Evolutionary conservation across 2,113 vertebrate genomes (phyloP), one percentile per base, ranked within the genome.

Genomic region (Eidolon helvum): DNA sequence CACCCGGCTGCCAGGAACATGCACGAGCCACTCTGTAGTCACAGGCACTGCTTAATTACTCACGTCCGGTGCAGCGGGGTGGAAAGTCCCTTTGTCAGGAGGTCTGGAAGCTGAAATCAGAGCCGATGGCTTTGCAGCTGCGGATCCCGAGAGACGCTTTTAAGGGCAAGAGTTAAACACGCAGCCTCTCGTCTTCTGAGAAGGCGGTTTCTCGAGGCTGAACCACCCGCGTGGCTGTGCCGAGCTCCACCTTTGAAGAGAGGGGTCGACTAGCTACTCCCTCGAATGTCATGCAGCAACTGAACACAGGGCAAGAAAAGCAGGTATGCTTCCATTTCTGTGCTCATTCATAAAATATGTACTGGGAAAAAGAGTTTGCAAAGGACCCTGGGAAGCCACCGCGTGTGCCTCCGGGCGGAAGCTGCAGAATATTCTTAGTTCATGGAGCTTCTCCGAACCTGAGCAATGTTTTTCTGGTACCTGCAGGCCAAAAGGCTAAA

Each of bases 21-120:
- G 5, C 1, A 14, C 9, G 5, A 26, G 19, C 75, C 28, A 26
- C 15, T 50, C 50, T 0, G 33, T n/a, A 38, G 15, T 53, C 78
- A 24, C 75, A 40, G 28, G 1, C 0, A 33, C 4, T 3, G 65
- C 77, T 82, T 5, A 26, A 22, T 26, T 7, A 28, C 33, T 53
- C 26, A 2, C 0, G n/a, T 43, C 74, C 1, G 2, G 45, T 14
- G 53, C 35, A 5, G 66, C 0, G 0, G 33, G 28, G 33, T 1
- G 38, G 26, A 22, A 68, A 48, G 77, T 19, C 87, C 33, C 53
- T 80, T 16, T 4, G 24, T 50, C 1, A 5, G 77, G 12, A 82
- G 24, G 79, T 40, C 79, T 55, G 48, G 72, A 59, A 43, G 28
- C 68, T 1, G 74, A 80, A 80, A 33, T 19, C 57, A 24, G 77